phyloP scores from a whole-genome alignment of 2,888 invertebrate species.

The Pantelozetes paolii region DNA sequence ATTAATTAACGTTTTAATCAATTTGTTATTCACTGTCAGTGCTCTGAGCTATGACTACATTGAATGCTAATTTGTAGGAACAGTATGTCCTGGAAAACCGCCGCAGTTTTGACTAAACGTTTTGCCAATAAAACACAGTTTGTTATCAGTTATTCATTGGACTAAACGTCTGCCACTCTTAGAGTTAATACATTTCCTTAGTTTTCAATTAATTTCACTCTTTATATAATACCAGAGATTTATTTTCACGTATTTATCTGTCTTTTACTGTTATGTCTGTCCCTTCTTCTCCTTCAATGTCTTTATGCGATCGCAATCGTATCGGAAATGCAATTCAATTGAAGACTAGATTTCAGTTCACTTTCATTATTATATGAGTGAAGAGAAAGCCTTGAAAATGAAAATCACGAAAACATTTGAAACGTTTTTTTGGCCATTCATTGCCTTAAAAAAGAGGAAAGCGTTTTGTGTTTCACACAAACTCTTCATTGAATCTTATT shows the following conservation, averaged over 20 bases:
- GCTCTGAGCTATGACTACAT: neutral
- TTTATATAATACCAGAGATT: neutral
- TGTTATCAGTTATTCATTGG: neutral
- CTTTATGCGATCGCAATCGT: neutral
- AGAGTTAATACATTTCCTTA: neutral
- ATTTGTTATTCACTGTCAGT: no score
- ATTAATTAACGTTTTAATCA: neutral
- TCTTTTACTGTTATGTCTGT: neutral
- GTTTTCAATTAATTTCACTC: neutral
- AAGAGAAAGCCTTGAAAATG: neutral
- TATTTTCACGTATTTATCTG: neutral
- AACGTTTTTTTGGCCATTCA: neutral
- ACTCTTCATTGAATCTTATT: neutral
- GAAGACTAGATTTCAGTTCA: neutral
- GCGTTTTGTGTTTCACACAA: neutral
- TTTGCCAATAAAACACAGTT: no score
- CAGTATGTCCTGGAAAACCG: neutral
- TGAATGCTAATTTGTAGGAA: neutral
- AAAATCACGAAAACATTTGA: conserved; percentile 1
- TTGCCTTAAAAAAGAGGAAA: neutral
- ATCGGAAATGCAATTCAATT: neutral
- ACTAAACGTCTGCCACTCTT: neutral
- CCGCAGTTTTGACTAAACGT: neutral
- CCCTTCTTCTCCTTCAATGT: neutral
- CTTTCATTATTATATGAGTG: neutral